Percentiles rank a stretch among this genome's conserved stretches.
phyloP scores from a whole-genome alignment of 2,113 vertebrate genomes.

The Litocranius walleri region DNA sequence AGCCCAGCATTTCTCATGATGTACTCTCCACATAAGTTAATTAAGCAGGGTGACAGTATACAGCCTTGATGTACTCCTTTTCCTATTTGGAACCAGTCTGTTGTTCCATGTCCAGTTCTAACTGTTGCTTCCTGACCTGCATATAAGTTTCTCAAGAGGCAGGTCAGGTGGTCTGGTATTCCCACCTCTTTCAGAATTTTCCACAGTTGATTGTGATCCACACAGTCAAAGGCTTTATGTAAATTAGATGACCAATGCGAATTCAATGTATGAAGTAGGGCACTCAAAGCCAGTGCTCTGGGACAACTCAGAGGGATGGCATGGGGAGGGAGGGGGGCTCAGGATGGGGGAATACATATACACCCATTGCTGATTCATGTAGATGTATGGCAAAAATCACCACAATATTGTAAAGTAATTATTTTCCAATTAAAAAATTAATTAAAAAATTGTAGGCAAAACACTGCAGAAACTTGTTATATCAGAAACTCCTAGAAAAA shows the following conservation, averaged over 20 bases:
- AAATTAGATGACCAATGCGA: background rate
- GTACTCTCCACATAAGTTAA: too few species aligned
- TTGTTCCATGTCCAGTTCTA: too few species aligned
- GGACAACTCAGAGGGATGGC: rapidly evolving
- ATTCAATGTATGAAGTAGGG: background rate
- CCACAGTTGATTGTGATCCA: too few species aligned
- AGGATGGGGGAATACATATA: background rate
- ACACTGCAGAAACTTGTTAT: background rate
- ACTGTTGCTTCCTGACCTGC: too few species aligned
- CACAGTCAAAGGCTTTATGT: background rate
- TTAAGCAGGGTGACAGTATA: too few species aligned
- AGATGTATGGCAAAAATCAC: background rate
- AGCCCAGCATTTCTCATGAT: too few species aligned
- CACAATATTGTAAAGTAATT: background rate
- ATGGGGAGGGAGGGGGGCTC: background rate
- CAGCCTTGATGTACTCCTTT: too few species aligned
- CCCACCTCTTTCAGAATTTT: too few species aligned
- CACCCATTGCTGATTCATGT: background rate
- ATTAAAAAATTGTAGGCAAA: background rate
- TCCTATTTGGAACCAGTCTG: too few species aligned
- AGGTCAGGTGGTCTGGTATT: too few species aligned
- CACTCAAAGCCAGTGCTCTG: background rate
- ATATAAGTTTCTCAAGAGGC: too few species aligned
- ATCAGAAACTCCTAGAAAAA: background rate
- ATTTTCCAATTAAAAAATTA: background rate